These are phyloP conservation scores for Pseudomyrmex dendroicus DNA, from an alignment of 1,140 invertebrate genomes.

Conservation along the genomic window DNA sequence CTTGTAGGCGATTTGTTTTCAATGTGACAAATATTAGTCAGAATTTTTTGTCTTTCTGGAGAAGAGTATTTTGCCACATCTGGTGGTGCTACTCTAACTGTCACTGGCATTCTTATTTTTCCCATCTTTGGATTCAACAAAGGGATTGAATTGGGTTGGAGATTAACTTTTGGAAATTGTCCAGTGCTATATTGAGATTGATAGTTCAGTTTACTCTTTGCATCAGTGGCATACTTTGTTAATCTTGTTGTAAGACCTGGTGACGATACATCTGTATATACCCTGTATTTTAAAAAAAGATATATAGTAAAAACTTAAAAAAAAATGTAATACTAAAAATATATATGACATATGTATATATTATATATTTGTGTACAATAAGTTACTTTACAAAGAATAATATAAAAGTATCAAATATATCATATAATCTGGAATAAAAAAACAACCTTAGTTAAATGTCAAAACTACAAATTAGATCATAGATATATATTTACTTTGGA, in stretches of 20 bases:
- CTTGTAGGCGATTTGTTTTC: conserved; percentile 51
- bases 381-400: not conserved
- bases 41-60: conserved; percentile 74
- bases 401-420: not conserved
- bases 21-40: conserved; percentile 63
- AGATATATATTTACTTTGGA: conserved; percentile 76
- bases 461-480: no score
- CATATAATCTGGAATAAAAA: not conserved
- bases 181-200: conserved; percentile 81
- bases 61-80: conserved; percentile 74
- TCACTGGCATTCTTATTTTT: conserved; percentile 78
- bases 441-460: not conserved
- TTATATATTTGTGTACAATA: not conserved
- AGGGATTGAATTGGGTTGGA: conserved; percentile 80
- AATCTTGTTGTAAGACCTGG: conserved; percentile 81
- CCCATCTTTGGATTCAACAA: conserved; percentile 76
- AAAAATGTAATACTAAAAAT: no score
- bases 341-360: not conserved
- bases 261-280: conserved; percentile 81
- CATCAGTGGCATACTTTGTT: conserved; percentile 82
- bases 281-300: conserved; percentile 65
- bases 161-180: conserved; percentile 83
- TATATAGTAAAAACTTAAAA: no score
- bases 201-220: conserved; percentile 79
- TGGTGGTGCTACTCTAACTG: conserved; percentile 81